These are phyloP conservation scores for Brachionus paranguensis DNA, from an alignment of 1,140 invertebrate genomes.

Conservation along the genomic window DNA sequence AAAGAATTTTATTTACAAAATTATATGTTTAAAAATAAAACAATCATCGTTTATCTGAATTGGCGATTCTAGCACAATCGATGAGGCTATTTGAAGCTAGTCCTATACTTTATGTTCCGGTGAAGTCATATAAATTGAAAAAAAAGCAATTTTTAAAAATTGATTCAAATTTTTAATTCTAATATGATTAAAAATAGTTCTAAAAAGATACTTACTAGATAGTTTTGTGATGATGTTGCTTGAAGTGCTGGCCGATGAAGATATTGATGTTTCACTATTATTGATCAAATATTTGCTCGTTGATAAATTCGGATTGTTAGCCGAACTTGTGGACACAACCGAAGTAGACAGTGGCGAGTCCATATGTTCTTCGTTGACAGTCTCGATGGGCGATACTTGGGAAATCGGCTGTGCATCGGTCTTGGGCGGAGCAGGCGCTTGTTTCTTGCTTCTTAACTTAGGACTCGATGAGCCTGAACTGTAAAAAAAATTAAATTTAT, in stretches of 20 bases:
- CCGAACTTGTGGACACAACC: not conserved
- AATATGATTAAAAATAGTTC: not conserved
- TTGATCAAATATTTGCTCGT: not conserved
- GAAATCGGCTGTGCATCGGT: not conserved
- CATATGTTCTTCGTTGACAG: not conserved
- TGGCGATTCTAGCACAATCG: not conserved
- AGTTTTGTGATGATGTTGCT: slow-evolving; percentile 4
- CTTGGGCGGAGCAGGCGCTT: slow-evolving; percentile 28
- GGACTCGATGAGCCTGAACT: slow-evolving; percentile 30
- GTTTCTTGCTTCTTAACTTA: slow-evolving; percentile 26
- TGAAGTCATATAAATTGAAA: slow-evolving; percentile 23
- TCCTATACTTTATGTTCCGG: slow-evolving; percentile 34
- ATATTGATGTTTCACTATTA: slow-evolving; percentile 3
- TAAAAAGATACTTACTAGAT: slow-evolving; percentile 16
- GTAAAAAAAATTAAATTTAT: too few species aligned
- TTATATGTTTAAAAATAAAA: not conserved
- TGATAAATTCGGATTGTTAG: not conserved
- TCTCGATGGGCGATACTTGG: not conserved
- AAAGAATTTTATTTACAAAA: not conserved
- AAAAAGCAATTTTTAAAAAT: not conserved
- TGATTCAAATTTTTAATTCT: not conserved
- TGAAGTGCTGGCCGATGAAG: not conserved
- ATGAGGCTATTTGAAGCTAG: slow-evolving; percentile 18
- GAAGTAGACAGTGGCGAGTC: slow-evolving; percentile 4
- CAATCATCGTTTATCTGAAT: not conserved